Conservation (phyloP, 2,888 invertebrate genomes). For the Lycaena phlaeas region DNA sequence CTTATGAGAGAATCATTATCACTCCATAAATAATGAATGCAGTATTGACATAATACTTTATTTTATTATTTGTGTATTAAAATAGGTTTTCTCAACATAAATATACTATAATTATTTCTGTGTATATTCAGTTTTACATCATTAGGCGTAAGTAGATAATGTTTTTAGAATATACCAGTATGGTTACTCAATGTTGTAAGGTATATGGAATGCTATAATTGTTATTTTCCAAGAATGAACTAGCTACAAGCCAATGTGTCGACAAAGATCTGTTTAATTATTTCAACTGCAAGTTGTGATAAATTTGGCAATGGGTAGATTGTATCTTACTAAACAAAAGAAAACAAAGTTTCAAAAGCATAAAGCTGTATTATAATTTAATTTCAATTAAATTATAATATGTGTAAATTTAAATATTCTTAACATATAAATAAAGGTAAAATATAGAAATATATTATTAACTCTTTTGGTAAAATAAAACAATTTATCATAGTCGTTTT, state of each 20-base stretch:
- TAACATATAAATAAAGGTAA: background rate
- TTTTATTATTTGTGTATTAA: too few relatives aligned
- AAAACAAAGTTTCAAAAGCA: background rate
- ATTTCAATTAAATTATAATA: background rate
- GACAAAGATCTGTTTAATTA: background rate
- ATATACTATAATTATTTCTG: slow-evolving; percentile 47
- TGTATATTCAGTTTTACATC: slow-evolving; percentile 58
- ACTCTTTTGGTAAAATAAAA: background rate
- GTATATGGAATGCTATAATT: background rate
- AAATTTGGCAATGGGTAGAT: background rate
- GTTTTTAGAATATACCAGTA: slow-evolving; percentile 25
- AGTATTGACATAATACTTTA: too few relatives aligned
- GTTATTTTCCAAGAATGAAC: background rate
- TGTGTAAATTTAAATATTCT: background rate
- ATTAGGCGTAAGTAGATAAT: slow-evolving; percentile 64
- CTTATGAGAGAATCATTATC: too few relatives aligned
- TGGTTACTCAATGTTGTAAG: too few relatives aligned
- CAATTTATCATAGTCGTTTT: background rate
- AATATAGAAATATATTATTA: background rate
- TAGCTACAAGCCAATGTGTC: background rate
- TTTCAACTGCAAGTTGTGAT: slow-evolving; percentile 2
- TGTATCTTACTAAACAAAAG: background rate
- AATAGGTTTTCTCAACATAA: too few relatives aligned
- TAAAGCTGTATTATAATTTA: slow-evolving; percentile 6
- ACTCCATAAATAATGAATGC: too few relatives aligned